phyloP scores from a whole-genome alignment of 2,113 vertebrate genomes.

The Motacilla tschutschensis region DNA sequence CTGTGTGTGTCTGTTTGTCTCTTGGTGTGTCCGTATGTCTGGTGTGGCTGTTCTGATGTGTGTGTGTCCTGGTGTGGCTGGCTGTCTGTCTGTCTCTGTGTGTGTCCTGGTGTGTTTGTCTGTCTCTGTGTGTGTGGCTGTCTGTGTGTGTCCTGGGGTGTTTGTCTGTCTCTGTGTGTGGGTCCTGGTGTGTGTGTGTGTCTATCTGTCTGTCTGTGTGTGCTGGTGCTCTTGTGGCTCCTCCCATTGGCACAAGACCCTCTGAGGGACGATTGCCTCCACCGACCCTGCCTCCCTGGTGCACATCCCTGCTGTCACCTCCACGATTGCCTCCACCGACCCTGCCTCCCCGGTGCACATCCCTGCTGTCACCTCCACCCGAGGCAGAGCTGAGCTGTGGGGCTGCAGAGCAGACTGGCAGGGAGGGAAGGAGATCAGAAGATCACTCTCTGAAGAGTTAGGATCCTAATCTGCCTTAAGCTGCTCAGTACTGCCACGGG shows the following conservation, averaged over 20 bases:
- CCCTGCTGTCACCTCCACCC: not conserved
- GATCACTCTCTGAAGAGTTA: conserved; percentile 41
- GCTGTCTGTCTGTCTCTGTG: too few species aligned
- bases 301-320: not conserved
- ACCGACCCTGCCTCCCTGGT: rapidly evolving
- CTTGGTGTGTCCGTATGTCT: too few species aligned
- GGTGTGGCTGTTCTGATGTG: too few species aligned
- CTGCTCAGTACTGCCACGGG: not conserved
- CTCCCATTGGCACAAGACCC: not conserved
- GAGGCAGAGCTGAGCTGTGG: not conserved
- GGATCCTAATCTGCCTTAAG: conserved; percentile 40
- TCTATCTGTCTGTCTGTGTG: too few species aligned
- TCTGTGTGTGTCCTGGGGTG: too few species aligned
- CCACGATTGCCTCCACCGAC: too few species aligned
- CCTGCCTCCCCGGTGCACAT: rapidly evolving
- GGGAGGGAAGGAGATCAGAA: conserved; percentile 37
- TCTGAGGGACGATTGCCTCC: not conserved
- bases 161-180: too few species aligned
- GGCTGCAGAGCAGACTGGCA: not conserved
- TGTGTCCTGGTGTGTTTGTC: too few species aligned
- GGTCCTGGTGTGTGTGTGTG: too few species aligned
- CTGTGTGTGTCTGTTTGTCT: too few species aligned
- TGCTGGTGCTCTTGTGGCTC: not conserved
- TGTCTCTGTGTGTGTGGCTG: too few species aligned
- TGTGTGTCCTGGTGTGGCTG: too few species aligned